Base-by-base conservation (phyloP, 2,797 vertebrate genomes). In the Delichon dasypus region DNA sequence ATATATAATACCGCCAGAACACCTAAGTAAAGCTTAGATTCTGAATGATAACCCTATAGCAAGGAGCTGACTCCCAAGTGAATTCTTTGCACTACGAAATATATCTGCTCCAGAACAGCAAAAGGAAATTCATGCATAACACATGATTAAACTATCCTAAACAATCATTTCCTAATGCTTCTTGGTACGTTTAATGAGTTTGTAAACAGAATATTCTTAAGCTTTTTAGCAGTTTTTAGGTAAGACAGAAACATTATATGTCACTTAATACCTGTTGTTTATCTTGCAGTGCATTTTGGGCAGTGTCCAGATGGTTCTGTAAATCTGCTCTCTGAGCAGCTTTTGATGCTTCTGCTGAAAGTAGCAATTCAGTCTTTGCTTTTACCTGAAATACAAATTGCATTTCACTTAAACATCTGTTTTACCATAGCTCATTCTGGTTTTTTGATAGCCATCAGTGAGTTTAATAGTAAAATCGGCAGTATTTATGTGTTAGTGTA, bases 331-430 rank as follows among this genome's bases (percentile, higher is more conserved):
- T 98, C 95, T 99, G 99, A 65, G 99, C 98, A 90, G 98, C 98
- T 98, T 99, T 99, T 16, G 99, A 98, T 42, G 99, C 99, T 97
- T 99, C 99, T 58, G 99, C 98, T 85, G 99, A 99, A 27, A 99
- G 97, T 40, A 99, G 81, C 97, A 99, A 97, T 97, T 99, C 99
- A 11, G 99, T 99, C 97, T 99, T 99, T 78, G 99, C 99, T 97
- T 99, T 99, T 89, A 99, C 97, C 99, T 99, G 95, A 74, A 96
- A 97, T 54, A 88, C 64, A 92, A 96, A 36, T 62, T 54, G 12
- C 53, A 50, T 76, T 91, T 92, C 38, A 36, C 25, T 62, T 68
- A 67, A 91, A 54, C 13, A 47, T 13, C 27, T 53, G 14, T 32
- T 85, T 62, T 50, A 42, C 11, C 8, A 1, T 4, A 76, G 17